These are phyloP conservation scores for Fragum fragum DNA, from an alignment of 2,888 invertebrate genomes.

Conservation along the genomic window DNA sequence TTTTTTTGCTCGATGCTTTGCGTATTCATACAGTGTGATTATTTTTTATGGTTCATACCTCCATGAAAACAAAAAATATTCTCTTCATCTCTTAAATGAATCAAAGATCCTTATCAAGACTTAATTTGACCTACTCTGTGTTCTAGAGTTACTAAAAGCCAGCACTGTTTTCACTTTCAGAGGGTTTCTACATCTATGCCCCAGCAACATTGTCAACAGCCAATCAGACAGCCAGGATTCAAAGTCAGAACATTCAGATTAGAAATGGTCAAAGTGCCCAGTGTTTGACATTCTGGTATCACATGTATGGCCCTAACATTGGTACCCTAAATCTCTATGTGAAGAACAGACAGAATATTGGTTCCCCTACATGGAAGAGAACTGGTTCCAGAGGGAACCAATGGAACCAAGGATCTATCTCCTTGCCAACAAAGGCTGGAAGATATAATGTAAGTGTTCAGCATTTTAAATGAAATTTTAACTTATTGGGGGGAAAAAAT, in stretches of 20 bases:
- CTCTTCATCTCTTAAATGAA: too few relatives aligned
- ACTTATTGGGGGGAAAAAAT: too few relatives aligned
- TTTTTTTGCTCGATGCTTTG: too few relatives aligned
- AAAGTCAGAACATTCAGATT: constrained; percentile 57
- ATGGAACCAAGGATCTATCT: constrained; percentile 72
- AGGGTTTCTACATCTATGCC: constrained; percentile 76
- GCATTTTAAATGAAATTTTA: too few relatives aligned
- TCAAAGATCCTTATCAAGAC: too few relatives aligned
- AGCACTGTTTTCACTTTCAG: constrained; percentile 59
- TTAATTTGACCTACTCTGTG: too few relatives aligned
- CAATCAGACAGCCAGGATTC: constrained; percentile 61
- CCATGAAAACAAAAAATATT: too few relatives aligned
- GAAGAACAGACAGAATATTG: constrained; percentile 49
- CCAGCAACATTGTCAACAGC: constrained; percentile 64
- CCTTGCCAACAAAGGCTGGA: constrained; percentile 56
- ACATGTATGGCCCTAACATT: constrained; percentile 79
- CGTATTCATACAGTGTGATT: too few relatives aligned
- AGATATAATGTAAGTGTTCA: constrained; percentile 64
- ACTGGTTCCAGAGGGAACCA: constrained; percentile 68
- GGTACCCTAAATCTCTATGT: constrained; percentile 74
- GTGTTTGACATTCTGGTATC: constrained; percentile 81
- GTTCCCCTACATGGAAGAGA: constrained; percentile 71
- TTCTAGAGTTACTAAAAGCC: too few relatives aligned
- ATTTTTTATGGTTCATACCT: too few relatives aligned
- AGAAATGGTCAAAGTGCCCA: constrained; percentile 40